These are phyloP conservation scores for Bombus huntii DNA, from an alignment of 1,140 invertebrate species.

Conservation along the genomic window DNA sequence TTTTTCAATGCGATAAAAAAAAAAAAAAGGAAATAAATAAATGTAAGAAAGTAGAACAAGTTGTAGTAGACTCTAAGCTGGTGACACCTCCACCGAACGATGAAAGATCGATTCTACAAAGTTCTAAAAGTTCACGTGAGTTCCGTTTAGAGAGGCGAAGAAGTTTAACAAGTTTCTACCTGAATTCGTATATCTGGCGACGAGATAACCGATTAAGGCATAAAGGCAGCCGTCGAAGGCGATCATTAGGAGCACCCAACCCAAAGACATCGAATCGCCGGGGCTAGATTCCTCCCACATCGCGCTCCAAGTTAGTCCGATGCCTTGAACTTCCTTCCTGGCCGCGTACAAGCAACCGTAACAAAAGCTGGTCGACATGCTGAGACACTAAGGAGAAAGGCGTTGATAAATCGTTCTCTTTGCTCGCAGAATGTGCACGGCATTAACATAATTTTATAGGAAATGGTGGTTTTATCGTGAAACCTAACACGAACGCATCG, in stretches of 20 bases:
- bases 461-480: slow-evolving; percentile 7
- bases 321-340: slow-evolving; percentile 84
- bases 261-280: slow-evolving; percentile 82
- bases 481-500: not conserved
- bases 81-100: slow-evolving; percentile 57
- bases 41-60: slow-evolving; percentile 10
- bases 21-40: not conserved
- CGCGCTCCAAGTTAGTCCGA: slow-evolving; percentile 80
- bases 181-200: slow-evolving; percentile 76
- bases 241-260: slow-evolving; percentile 75
- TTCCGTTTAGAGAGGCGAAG: not conserved
- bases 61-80: slow-evolving; percentile 22
- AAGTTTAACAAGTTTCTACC: slow-evolving; percentile 62
- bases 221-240: slow-evolving; percentile 78
- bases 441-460: not conserved
- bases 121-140: not conserved
- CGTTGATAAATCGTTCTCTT: not conserved
- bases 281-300: slow-evolving; percentile 82
- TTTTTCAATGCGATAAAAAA: not conserved
- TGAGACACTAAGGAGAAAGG: slow-evolving; percentile 80
- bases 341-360: slow-evolving; percentile 85
- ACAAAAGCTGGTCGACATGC: slow-evolving; percentile 86
- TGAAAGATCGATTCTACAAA: slow-evolving; percentile 19
- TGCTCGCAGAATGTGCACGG: no score
- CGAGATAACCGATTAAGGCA: slow-evolving; percentile 73